Conservation (phyloP, 2,113 vertebrate species). For the Galeopterus variegatus region DNA sequence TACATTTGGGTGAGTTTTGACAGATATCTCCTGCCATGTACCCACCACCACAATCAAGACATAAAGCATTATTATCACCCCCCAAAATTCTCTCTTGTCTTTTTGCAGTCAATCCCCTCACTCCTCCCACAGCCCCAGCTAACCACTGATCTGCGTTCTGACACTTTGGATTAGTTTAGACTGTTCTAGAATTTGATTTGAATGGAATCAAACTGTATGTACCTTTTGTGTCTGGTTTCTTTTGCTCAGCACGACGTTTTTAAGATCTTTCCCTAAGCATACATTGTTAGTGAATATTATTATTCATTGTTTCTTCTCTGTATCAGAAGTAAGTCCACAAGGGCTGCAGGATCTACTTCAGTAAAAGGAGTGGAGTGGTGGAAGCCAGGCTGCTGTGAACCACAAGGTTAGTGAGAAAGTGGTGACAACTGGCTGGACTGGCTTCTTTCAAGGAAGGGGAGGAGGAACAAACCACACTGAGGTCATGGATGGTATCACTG, state of each 20-base stretch:
- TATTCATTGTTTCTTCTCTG: neutral
- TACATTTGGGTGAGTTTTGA: slow-evolving; percentile 49
- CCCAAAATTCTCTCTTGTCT: neutral
- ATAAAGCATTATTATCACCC: neutral
- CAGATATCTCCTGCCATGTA: neutral
- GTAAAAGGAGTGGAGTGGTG: neutral
- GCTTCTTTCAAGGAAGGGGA: neutral
- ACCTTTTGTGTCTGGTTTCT: slow-evolving; percentile 5
- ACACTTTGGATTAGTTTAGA: neutral
- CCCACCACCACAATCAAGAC: neutral
- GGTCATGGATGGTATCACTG: neutral
- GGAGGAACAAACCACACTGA: neutral
- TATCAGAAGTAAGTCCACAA: neutral
- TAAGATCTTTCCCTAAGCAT: neutral
- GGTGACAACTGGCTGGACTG: neutral
- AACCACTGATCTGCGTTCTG: neutral
- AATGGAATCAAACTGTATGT: slow-evolving; percentile 2
- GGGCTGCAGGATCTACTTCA: neutral
- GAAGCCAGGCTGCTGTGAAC: neutral
- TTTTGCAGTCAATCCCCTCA: neutral
- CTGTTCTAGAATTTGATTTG: neutral
- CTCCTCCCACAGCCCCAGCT: neutral
- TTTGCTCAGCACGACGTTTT: neutral
- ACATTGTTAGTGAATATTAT: neutral
- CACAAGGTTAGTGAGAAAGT: neutral